phyloP scores from a whole-genome alignment of 2,113 vertebrate genomes.

The Gymnogyps californianus region DNA sequence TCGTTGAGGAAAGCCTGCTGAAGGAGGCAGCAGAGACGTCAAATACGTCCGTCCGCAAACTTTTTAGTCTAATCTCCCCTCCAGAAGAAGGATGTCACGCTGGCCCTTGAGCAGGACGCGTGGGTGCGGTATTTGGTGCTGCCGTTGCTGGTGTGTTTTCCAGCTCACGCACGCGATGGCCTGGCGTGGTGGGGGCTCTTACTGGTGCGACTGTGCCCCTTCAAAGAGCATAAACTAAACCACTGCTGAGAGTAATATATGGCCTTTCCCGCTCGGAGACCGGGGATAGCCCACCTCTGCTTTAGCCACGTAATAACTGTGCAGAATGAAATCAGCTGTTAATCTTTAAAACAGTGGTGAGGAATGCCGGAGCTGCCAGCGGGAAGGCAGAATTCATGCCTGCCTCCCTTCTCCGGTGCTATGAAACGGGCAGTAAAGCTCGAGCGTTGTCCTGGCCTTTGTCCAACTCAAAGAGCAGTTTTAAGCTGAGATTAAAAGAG shows the following conservation, averaged over 20 bases:
- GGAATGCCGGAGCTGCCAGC: neutral
- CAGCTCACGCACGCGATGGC: neutral
- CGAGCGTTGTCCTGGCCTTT: neutral
- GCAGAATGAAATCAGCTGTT: neutral
- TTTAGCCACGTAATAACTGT: neutral
- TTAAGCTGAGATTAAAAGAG: neutral
- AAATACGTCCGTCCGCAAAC: accelerated
- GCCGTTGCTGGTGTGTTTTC: neutral
- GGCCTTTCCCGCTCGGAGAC: neutral
- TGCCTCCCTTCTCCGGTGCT: neutral
- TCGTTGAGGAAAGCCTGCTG: neutral
- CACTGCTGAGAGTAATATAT: neutral
- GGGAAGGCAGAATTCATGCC: neutral
- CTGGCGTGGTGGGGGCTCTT: neutral
- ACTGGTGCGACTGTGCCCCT: neutral
- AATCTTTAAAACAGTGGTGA: neutral
- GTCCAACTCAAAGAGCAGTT: neutral
- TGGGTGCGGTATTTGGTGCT: accelerated
- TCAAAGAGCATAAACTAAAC: neutral
- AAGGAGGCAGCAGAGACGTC: neutral
- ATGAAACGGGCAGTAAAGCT: neutral
- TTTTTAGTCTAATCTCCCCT: neutral
- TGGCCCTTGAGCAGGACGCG: accelerated
- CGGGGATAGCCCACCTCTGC: neutral
- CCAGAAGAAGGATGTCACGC: accelerated